phyloP scores from a whole-genome alignment of 2,113 vertebrate species.

The Tichodroma muraria region DNA sequence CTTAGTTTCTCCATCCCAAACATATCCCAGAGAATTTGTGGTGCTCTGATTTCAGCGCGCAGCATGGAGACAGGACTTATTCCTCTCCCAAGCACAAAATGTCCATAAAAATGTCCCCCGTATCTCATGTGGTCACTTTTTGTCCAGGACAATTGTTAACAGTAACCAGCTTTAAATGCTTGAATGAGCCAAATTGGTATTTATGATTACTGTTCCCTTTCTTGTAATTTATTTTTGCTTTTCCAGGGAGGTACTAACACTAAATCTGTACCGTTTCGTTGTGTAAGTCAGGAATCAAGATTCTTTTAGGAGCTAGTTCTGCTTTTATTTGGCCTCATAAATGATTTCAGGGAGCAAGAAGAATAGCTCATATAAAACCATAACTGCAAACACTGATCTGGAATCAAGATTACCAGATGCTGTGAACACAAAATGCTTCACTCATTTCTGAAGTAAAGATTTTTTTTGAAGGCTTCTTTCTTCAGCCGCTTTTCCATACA shows the following conservation, averaged over 20 bases:
- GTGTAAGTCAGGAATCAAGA: background rate
- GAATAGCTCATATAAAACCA: background rate
- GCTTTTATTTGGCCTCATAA: background rate
- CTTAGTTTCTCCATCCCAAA: background rate
- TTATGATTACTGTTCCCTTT: background rate
- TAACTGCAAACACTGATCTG: slow-evolving; percentile 13
- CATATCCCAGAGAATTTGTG: background rate
- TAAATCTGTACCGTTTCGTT: background rate
- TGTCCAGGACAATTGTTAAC: background rate
- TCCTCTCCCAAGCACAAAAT: background rate
- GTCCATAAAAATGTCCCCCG: background rate
- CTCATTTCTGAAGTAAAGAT: background rate
- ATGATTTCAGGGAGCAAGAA: background rate
- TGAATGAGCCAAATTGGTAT: background rate
- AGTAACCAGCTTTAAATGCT: background rate
- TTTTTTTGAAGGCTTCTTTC: background rate
- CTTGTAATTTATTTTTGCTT: background rate
- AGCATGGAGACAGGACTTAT: background rate
- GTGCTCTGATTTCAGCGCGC: background rate
- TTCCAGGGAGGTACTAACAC: background rate
- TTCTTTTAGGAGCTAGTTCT: background rate
- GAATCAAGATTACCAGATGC: background rate
- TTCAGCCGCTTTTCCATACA: background rate
- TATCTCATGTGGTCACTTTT: background rate
- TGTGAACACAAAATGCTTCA: background rate